Evolutionary conservation across 1,140 invertebrate species (phyloP), one percentile per base, ranked within the genome.

Genomic region (Caenorhabditis briggsae): DNA sequence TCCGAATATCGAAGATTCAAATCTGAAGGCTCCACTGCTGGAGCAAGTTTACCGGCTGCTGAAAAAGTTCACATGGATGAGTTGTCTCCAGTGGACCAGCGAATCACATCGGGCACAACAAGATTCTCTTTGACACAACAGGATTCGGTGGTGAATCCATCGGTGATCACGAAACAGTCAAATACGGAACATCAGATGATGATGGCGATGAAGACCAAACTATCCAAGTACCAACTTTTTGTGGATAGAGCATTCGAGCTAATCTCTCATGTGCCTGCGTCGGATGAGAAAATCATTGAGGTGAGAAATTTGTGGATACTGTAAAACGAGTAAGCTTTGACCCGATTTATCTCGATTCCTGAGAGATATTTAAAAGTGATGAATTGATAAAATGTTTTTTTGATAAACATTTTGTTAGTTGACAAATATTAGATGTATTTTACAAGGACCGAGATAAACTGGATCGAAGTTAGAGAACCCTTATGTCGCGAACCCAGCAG

Each of bases 161-260:
- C 87, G 18, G 89, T 90, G n/a, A 65, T 91, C 41, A 86, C 91
- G 46, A 91, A 92, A 56, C 89, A 92, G 56, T 92, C 91, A 43
- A 87, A 91, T 50, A 91, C 91, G 12, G 91, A 91, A 82, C 91
- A 91, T 82, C 91, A 92, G 46, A 53, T 89, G 50, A 90, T 89
- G 90, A 92, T 92, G 91, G 92, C 91, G 14, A 50, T 92, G 14
- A 92, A 92, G 56, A 92, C 92, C 46, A 92, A 92, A 86, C 87
- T 92, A n/a, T 89, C 90, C 74, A 92, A 92, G 61, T 92, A 92
- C 82, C 91, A 92, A 78, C 56, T 50, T 5, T 92, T 92, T 74
- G 87, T 92, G 53, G 91, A 92, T 82, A 90, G 88, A 48, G 91
- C 91, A 48, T 92, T 92, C 58, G 87, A 92, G 61, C 41, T 88